Evolutionary conservation across 2,888 invertebrate genomes (phyloP).

Genomic region (Torymus auratus): DNA sequence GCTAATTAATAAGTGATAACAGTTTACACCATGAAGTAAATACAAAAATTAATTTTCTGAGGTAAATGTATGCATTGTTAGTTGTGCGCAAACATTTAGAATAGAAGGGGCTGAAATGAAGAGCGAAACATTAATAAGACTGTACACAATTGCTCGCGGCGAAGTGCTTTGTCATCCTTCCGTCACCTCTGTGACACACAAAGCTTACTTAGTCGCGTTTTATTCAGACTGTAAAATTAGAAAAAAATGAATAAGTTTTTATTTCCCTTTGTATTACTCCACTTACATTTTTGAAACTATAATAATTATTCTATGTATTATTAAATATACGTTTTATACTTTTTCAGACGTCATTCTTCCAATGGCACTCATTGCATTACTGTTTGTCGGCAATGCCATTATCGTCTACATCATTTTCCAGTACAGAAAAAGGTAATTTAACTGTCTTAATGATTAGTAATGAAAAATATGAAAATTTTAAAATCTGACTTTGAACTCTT

Average conservation of each 20-base stretch:
- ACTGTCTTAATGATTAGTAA: slow-evolving; percentile 38
- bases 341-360: slow-evolving; percentile 85
- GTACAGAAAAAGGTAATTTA: slow-evolving; percentile 81
- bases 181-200: background rate
- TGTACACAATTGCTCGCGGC: slow-evolving; percentile 25
- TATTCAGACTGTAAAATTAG: background rate
- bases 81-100: too few species aligned
- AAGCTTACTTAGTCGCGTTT: slow-evolving; percentile 20
- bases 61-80: background rate
- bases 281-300: too few species aligned
- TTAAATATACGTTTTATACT: background rate
- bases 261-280: too few species aligned
- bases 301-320: too few species aligned
- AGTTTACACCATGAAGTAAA: too few species aligned
- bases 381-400: slow-evolving; percentile 85
- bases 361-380: slow-evolving; percentile 83
- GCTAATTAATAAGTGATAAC: too few species aligned
- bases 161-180: slow-evolving; percentile 20
- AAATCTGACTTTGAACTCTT: slow-evolving; percentile 18
- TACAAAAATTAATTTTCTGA: slow-evolving; percentile 37
- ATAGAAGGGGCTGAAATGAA: slow-evolving; percentile 17
- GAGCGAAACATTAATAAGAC: slow-evolving; percentile 39
- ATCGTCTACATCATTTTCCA: slow-evolving; percentile 86
- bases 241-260: background rate
- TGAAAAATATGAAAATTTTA: background rate